Conservation (phyloP, 2,797 vertebrate species). For the Cyprinodon diabolis region DNA sequence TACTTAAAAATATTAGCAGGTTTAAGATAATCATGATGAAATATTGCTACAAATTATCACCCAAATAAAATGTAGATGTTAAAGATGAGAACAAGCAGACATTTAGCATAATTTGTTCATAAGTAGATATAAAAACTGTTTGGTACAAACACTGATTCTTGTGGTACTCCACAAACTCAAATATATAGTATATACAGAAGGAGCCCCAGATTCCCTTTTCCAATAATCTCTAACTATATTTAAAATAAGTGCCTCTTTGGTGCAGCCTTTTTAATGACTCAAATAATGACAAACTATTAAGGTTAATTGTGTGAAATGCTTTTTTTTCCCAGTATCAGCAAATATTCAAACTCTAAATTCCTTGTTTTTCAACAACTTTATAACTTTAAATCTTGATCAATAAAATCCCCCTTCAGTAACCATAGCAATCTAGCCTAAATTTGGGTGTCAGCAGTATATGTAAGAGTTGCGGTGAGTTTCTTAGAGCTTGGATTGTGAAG, state of each 20-base stretch:
- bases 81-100: not conserved
- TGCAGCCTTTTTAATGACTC: not conserved
- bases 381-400: not conserved
- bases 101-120: not conserved
- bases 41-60: not conserved
- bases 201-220: no score
- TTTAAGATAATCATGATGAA: not conserved
- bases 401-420: not conserved
- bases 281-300: not conserved
- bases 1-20: no score
- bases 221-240: not conserved
- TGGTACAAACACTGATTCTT: not conserved
- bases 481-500: not conserved
- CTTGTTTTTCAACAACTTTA: not conserved
- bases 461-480: not conserved
- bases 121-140: not conserved
- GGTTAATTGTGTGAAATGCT: not conserved
- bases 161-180: not conserved
- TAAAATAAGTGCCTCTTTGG: not conserved
- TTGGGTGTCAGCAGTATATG: not conserved
- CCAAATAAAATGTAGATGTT: not conserved
- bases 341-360: not conserved
- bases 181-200: not conserved
- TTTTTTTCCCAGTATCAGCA: not conserved
- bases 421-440: not conserved